Evolutionary conservation across 2,797 vertebrate species (phyloP).

Genomic region (Schizopygopsis malacanthus): DNA sequence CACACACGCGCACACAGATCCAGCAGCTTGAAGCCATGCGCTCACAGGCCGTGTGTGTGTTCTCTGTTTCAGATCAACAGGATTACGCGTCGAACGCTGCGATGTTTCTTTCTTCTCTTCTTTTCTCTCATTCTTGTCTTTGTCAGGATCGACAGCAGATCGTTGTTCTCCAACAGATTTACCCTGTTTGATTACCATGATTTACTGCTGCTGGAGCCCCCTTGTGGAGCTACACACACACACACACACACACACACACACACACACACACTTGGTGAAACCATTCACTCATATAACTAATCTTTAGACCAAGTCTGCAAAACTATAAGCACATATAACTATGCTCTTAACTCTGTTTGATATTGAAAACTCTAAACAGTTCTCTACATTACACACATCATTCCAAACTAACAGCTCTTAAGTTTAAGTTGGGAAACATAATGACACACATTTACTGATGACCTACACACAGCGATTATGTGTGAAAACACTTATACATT

Average conservation of each 20-base stretch:
- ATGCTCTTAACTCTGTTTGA: too few species aligned
- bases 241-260: background rate
- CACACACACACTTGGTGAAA: background rate
- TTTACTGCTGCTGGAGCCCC: constrained; percentile 43
- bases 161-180: constrained; percentile 44
- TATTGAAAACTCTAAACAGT: too few species aligned
- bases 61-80: constrained; percentile 40
- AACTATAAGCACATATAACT: too few species aligned
- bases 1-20: background rate
- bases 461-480: too few species aligned
- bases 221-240: constrained; percentile 49
- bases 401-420: too few species aligned
- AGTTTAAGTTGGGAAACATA: too few species aligned
- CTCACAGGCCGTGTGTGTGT: constrained; percentile 35
- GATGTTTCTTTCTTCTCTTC: constrained; percentile 44
- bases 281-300: too few species aligned
- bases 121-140: constrained; percentile 21
- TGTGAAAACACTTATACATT: too few species aligned
- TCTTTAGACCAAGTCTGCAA: too few species aligned
- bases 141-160: constrained; percentile 25
- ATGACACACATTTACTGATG: too few species aligned
- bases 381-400: too few species aligned
- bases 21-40: constrained; percentile 11
- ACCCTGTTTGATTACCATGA: constrained; percentile 45
- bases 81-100: constrained; percentile 43